phyloP scores from a whole-genome alignment of 92 coral and sea anemone genomes.

The Galaxea fascicularis region DNA sequence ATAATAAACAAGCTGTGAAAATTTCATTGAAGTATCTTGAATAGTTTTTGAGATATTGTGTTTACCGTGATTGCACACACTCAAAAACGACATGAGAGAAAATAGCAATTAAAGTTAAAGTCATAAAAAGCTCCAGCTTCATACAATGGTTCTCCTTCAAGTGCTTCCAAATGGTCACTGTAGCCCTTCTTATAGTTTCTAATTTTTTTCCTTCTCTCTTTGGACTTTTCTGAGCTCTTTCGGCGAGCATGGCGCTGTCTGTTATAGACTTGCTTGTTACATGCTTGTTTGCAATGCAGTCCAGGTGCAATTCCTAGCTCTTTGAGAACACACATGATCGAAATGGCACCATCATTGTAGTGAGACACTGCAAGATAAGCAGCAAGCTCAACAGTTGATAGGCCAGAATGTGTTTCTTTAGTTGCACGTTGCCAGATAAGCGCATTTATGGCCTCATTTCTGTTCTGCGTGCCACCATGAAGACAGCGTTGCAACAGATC shows the following conservation, averaged over 20 bases:
- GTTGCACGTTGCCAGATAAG: constrained; percentile 74
- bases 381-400: constrained; percentile 55
- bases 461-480: constrained; percentile 71
- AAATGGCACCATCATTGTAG: constrained; percentile 48
- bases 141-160: constrained; percentile 36
- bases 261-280: constrained; percentile 39
- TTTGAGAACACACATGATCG: constrained; percentile 39
- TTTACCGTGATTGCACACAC: no score
- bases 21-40: constrained; percentile 29
- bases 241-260: constrained; percentile 53
- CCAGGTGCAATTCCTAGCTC: constrained; percentile 58
- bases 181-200: constrained; percentile 46
- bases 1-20: constrained; percentile 33
- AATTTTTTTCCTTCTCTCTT: constrained; percentile 41
- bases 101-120: constrained; percentile 8
- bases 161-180: constrained; percentile 23
- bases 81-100: constrained; percentile 41
- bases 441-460: constrained; percentile 75
- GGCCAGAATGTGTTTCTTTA: constrained; percentile 70
- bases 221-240: constrained; percentile 45
- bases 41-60: no score
- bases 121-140: constrained; percentile 56
- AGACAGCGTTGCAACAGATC: constrained; percentile 48
- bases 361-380: constrained; percentile 51
- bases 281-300: constrained; percentile 19